Conservation (phyloP, 2,888 invertebrate genomes). For the Leucophenga maculata region DNA sequence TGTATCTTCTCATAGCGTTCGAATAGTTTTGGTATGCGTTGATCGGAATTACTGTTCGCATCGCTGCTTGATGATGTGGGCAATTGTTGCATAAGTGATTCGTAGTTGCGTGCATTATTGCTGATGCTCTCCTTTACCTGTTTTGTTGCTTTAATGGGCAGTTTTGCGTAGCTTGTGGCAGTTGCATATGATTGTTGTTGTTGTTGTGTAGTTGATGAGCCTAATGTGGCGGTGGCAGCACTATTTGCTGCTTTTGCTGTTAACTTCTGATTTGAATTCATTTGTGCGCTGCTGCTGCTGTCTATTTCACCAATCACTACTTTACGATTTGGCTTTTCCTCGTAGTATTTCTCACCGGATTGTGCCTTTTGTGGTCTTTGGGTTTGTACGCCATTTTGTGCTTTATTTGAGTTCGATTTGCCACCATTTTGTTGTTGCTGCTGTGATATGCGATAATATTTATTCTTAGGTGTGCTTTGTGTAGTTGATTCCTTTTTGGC, state of each 20-base stretch:
- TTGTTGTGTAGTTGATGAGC: slow-evolving; percentile 10
- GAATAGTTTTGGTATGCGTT: slow-evolving; percentile 80
- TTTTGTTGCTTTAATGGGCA: slow-evolving; percentile 69
- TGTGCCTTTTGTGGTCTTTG: slow-evolving; percentile 33
- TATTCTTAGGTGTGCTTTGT: slow-evolving; percentile 59
- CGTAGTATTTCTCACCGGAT: slow-evolving; percentile 56
- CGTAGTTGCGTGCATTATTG: slow-evolving; percentile 26
- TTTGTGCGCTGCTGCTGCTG: slow-evolving; percentile 12
- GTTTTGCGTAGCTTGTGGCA: slow-evolving; percentile 54
- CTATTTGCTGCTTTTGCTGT: background rate
- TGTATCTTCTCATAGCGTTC: slow-evolving; percentile 84
- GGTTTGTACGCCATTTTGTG: slow-evolving; percentile 50
- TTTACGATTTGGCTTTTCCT: slow-evolving; percentile 58
- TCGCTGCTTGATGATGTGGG: background rate
- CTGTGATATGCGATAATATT: slow-evolving; percentile 69
- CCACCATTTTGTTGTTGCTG: slow-evolving; percentile 43
- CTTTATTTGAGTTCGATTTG: slow-evolving; percentile 45
- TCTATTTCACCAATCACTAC: slow-evolving; percentile 60
- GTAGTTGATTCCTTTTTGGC: slow-evolving; percentile 49
- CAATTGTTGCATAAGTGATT: background rate
- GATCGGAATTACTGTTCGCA: slow-evolving; percentile 52
- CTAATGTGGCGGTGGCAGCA: background rate
- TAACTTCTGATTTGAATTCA: background rate
- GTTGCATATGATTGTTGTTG: slow-evolving; percentile 13
- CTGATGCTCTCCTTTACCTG: slow-evolving; percentile 68